These are phyloP conservation scores for Nibea coibor DNA, from an alignment of 2,113 vertebrate genomes.

Conservation along the genomic window DNA sequence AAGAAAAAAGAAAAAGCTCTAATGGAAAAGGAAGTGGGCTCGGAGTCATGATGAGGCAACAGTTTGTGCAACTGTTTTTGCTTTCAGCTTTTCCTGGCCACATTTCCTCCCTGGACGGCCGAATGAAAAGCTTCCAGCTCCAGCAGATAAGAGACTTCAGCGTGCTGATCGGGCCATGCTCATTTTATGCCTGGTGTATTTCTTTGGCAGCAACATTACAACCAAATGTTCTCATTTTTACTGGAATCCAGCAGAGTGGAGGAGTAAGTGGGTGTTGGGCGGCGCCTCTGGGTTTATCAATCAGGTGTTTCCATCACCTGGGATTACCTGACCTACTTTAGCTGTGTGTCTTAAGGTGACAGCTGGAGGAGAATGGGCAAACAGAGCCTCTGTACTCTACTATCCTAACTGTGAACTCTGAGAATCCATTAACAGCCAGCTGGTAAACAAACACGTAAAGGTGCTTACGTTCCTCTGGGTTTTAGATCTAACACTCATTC, in stretches of 20 bases:
- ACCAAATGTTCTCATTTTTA: constrained; percentile 15
- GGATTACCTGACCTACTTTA: constrained; percentile 38
- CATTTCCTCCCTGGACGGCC: background rate
- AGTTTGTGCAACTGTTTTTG: constrained; percentile 13
- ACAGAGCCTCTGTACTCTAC: constrained; percentile 9
- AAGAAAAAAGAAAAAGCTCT: background rate
- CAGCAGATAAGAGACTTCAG: constrained; percentile 1
- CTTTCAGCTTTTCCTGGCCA: constrained; percentile 22
- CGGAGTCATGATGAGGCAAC: constrained; percentile 1
- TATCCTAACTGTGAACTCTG: constrained; percentile 12
- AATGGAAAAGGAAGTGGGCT: background rate
- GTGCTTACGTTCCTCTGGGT: constrained; percentile 13
- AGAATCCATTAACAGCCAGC: constrained; percentile 26
- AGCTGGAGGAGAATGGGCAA: background rate
- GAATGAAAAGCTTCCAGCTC: background rate
- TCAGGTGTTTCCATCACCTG: constrained; percentile 46
- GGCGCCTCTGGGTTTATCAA: constrained; percentile 21
- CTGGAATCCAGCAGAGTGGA: background rate
- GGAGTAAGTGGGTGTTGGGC: background rate
- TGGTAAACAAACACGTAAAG: constrained; percentile 32
- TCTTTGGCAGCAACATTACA: constrained; percentile 9
- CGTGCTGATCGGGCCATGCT: background rate
- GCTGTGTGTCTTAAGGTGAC: background rate
- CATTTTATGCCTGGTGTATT: background rate
- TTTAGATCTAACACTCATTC: background rate